Percentiles rank a stretch among this genome's conserved stretches.
phyloP scores from a whole-genome alignment of 2,113 vertebrate species.

The Phodopus roborovskii region DNA sequence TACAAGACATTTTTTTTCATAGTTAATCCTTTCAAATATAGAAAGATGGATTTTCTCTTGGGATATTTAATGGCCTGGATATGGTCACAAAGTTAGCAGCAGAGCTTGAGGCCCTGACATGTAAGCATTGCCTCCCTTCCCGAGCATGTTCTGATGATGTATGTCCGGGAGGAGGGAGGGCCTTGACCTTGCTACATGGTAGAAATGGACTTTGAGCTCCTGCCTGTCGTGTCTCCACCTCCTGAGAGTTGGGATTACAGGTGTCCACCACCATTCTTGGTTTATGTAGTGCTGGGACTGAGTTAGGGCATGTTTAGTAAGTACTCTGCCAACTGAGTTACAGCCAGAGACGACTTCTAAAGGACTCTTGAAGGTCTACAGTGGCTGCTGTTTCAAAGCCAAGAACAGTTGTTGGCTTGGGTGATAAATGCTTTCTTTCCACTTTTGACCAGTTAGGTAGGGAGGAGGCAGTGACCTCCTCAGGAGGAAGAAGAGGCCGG shows the following conservation, averaged over 20 bases:
- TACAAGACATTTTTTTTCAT: not conserved
- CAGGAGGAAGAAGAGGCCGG: not conserved
- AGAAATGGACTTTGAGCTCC: not conserved
- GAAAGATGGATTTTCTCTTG: not conserved
- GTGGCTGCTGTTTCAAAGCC: not conserved
- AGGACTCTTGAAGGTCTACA: not conserved
- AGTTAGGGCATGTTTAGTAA: not conserved
- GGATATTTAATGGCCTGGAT: constrained; percentile 16
- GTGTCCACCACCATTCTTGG: not conserved
- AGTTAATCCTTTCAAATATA: not conserved
- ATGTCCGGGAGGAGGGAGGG: too few species aligned
- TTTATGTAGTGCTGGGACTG: not conserved
- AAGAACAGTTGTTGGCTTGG: not conserved
- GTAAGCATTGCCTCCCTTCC: not conserved
- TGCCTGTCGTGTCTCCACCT: not conserved
- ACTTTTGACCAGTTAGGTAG: not conserved
- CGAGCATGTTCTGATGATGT: not conserved
- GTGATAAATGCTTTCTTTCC: not conserved
- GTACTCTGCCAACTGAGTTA: not conserved
- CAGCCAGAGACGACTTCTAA: not conserved
- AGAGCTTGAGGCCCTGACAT: not conserved
- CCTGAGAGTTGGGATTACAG: not conserved
- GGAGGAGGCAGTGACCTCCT: not conserved
- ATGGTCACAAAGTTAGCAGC: not conserved
- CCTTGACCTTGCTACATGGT: not conserved